phyloP scores from a whole-genome alignment of 2,797 vertebrate genomes.

The Mastacembelus armatus region DNA sequence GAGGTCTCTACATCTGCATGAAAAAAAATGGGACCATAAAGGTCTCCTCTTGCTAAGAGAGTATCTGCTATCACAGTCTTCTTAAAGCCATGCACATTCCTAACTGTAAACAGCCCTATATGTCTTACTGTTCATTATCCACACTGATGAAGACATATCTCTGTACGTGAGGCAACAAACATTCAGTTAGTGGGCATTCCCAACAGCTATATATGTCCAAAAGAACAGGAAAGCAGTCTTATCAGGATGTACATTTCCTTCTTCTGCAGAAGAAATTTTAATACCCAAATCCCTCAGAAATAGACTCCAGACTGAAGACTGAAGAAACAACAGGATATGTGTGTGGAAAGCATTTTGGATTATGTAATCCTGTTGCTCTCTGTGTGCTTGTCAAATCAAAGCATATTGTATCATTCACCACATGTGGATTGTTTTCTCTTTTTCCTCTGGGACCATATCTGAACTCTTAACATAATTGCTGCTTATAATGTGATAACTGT shows the following conservation, averaged over 20 bases:
- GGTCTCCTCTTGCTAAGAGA: neutral
- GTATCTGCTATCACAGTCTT: neutral
- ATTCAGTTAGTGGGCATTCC: neutral
- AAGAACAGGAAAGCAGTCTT: neutral
- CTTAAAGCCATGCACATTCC: neutral
- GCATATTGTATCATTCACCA: neutral
- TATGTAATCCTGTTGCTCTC: constrained; percentile 27
- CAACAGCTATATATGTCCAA: neutral
- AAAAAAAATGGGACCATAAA: neutral
- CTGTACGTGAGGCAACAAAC: constrained; percentile 1
- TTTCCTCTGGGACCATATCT: neutral
- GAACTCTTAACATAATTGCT: neutral
- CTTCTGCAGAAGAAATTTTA: neutral
- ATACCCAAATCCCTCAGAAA: neutral
- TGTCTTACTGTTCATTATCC: neutral
- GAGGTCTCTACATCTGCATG: constrained; percentile 1
- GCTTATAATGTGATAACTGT: neutral
- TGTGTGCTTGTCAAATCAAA: constrained; percentile 6
- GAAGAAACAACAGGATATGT: constrained; percentile 20
- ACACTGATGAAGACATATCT: neutral
- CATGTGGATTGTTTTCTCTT: constrained; percentile 8
- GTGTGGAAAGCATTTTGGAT: constrained; percentile 29
- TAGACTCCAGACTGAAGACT: neutral
- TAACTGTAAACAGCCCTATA: neutral
- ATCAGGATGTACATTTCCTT: neutral